Conservation (phyloP, 2,113 vertebrate genomes). For the Cyanoramphus novaezelandiae region DNA sequence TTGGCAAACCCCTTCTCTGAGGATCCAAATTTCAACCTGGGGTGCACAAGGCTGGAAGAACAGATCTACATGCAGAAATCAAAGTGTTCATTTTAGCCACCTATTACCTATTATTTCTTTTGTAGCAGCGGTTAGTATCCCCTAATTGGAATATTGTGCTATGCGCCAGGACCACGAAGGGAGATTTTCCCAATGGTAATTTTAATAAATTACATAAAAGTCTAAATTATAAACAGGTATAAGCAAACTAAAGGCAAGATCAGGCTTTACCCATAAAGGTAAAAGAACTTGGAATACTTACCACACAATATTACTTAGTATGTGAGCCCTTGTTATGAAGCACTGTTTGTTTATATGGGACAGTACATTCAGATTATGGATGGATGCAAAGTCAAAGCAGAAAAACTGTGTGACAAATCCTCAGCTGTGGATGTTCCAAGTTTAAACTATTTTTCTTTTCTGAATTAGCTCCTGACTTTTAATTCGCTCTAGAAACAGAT, state of each 20-base stretch:
- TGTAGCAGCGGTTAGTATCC: background rate
- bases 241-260: background rate
- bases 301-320: background rate
- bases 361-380: background rate
- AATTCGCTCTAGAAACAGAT: background rate
- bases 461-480: background rate
- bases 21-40: slow-evolving; percentile 8
- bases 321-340: background rate
- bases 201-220: background rate
- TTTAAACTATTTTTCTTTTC: background rate
- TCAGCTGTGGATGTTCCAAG: background rate
- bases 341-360: background rate
- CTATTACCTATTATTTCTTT: background rate
- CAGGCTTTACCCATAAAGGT: background rate
- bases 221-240: background rate
- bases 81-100: background rate
- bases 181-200: background rate
- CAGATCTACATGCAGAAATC: background rate
- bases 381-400: background rate
- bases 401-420: background rate
- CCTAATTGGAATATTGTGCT: background rate
- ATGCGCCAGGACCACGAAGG: background rate
- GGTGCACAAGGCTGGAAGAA: background rate
- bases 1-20: background rate
- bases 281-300: background rate